A percentile compares a stretch with the other conserved stretches of the same genome.
These are phyloP conservation scores for Andrena fulva DNA, from an alignment of 2,888 invertebrate species.

Conservation along the genomic window DNA sequence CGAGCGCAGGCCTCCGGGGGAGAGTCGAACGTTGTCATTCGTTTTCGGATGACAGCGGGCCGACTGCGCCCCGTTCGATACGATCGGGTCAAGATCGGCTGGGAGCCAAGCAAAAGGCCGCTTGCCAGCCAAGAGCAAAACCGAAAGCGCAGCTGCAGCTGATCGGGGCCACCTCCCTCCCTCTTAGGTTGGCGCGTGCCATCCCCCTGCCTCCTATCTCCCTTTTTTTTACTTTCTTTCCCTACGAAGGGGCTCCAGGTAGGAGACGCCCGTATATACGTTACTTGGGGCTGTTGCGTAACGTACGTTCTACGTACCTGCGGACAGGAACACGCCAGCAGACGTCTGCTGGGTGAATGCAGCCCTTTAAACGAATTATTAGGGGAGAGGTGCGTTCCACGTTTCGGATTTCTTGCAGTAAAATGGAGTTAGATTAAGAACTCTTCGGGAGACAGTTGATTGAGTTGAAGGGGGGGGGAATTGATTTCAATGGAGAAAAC, in stretches of 20 bases:
- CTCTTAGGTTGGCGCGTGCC: conserved; percentile 75
- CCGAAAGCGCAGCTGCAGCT: conserved; percentile 73
- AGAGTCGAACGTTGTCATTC: conserved; percentile 68
- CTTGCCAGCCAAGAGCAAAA: conserved; percentile 70
- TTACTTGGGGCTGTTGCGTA: conserved; percentile 74
- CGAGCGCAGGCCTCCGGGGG: conserved; percentile 49
- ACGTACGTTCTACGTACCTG: conserved; percentile 76
- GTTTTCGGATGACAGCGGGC: conserved; percentile 73
- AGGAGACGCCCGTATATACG: conserved; percentile 71
- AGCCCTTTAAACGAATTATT: conserved; percentile 46
- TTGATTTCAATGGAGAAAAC: too few relatives aligned
- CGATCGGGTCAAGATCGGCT: conserved; percentile 77
- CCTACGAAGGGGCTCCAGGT: conserved; percentile 71
- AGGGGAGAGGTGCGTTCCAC: neutral
- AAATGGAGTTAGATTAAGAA: neutral
- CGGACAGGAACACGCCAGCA: conserved; percentile 32
- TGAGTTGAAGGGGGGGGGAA: too few relatives aligned
- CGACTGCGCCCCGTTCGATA: conserved; percentile 68
- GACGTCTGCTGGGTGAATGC: neutral
- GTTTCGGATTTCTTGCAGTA: neutral
- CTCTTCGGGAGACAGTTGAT: too few relatives aligned
- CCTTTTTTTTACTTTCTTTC: conserved; percentile 49
- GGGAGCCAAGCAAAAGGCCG: conserved; percentile 68
- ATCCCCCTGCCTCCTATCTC: conserved; percentile 66
- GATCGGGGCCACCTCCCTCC: conserved; percentile 69